Evolutionary conservation across 2,113 vertebrate genomes (phyloP).

Genomic region (Proteles cristata): DNA sequence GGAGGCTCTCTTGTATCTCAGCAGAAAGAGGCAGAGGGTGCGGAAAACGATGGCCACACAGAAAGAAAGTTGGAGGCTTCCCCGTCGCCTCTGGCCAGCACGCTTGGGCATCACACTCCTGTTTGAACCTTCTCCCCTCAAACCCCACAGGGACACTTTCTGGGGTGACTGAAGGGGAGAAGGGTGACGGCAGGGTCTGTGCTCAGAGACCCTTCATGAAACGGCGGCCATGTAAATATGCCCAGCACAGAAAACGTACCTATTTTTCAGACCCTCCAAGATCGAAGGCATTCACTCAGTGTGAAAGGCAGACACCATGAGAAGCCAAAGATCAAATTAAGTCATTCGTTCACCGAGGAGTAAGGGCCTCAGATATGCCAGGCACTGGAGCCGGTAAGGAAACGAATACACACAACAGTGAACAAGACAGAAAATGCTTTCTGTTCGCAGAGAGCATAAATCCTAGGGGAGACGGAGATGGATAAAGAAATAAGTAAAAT

Average conservation of each 20-base stretch:
- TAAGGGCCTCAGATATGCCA: neutral
- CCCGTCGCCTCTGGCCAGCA: neutral
- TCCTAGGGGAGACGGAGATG: neutral
- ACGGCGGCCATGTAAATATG: neutral
- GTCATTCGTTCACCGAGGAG: neutral
- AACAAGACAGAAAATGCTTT: neutral
- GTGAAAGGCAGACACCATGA: neutral
- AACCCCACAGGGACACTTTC: neutral
- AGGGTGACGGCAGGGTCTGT: accelerated
- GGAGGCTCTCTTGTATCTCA: too few relatives aligned
- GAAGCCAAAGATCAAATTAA: neutral
- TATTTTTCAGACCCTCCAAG: neutral
- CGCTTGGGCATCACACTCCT: accelerated
- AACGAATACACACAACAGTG: accelerated
- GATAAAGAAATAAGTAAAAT: too few relatives aligned
- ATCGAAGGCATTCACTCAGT: neutral
- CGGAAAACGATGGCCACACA: neutral
- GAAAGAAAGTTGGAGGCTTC: neutral
- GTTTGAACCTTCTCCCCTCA: accelerated
- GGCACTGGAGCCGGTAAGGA: neutral
- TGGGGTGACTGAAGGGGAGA: accelerated
- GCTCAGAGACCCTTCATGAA: neutral
- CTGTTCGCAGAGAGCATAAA: neutral
- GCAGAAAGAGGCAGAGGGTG: neutral
- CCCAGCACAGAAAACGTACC: neutral